Base-by-base conservation (phyloP, 1,140 invertebrate genomes). In the Neuroterus valhalla region DNA sequence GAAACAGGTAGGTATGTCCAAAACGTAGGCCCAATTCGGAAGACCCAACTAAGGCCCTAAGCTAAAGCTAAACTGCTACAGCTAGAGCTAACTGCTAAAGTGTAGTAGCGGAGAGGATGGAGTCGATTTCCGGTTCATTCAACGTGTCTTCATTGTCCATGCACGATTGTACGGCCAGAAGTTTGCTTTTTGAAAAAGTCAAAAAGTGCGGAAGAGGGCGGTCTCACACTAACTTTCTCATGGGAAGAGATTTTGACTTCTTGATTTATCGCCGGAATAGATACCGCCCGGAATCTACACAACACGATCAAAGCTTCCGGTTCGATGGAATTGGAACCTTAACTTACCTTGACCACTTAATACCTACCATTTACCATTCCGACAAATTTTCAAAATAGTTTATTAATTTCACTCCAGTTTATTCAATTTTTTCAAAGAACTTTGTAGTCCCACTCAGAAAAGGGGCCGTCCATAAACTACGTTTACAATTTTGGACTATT, bases 91-190 rank as follows among this genome's bases (percentile, higher is more conserved):
- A 77, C 75, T 77, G 70, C 72, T 62, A 62, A 52, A 83, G 71
- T 79, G 75, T 79, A 83, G 74, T 74, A 75, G 70, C 75, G 69
- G 75, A 75, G 52, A 73, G 73, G 80, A 85, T 82, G 75, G 78
- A 83, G 78, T 84, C 84, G 81, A 81, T 87, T 86, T 88, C 87
- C 87, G 86, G 86, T 85, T 77, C 75, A 88, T 88, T 88, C 83
- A 85, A 38, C 12, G 26, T 48, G 42, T 17, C 17, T 44, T 71
- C 55, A 80, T 80, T 81, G 74, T 81, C 38, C 10, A 69, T 69
- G 19, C 21, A 46, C 67, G 23, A 50, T 17, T 52, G 12, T 55
- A 31, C 11, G 31, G 31, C 10, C 31, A 38, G 31, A 38, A 17
- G 48, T 55, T 68, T 66, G 79, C 62, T 66, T 67, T 71, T 50